Evolutionary conservation across 2,888 invertebrate genomes (phyloP).

Genomic region (Tinea semifulvella): DNA sequence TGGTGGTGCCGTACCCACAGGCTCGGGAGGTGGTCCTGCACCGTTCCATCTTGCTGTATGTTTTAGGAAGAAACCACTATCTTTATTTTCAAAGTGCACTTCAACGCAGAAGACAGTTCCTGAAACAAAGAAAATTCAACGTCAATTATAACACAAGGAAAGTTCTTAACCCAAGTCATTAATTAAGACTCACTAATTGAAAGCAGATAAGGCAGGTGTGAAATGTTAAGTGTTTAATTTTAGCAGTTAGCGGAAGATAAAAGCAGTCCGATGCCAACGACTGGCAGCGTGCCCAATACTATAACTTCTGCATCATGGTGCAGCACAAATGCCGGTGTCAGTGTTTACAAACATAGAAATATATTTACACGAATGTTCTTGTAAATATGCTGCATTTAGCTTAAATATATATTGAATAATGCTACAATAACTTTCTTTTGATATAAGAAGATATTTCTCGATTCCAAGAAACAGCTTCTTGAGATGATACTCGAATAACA

Average conservation of each 20-base stretch:
- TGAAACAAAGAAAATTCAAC: conserved; percentile 49
- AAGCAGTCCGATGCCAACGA: conserved; percentile 39
- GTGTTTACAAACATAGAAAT: conserved; percentile 43
- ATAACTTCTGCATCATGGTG: conserved; percentile 7
- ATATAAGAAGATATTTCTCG: no score
- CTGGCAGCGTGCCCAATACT: conserved; percentile 29
- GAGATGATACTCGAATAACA: no score
- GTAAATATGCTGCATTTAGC: no score
- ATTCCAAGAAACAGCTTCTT: no score
- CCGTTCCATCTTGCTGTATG: conserved; percentile 80
- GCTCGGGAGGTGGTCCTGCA: conserved; percentile 53
- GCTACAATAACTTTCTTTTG: no score
- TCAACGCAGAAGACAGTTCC: conserved; percentile 78
- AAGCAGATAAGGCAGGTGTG: conserved; percentile 29
- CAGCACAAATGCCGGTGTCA: conserved; percentile 18
- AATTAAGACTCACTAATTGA: conserved; percentile 11
- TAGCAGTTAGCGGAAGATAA: conserved; percentile 41
- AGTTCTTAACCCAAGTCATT: conserved; percentile 6
- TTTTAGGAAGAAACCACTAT: conserved; percentile 90
- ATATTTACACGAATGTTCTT: conserved; percentile 24
- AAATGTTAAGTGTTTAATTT: conserved; percentile 47
- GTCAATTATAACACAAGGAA: background rate
- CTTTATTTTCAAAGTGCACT: conserved; percentile 92
- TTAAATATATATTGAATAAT: no score
- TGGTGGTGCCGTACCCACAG: conserved; percentile 57